Conservation (phyloP, 2,113 vertebrate species). For the Chrysemys picta region DNA sequence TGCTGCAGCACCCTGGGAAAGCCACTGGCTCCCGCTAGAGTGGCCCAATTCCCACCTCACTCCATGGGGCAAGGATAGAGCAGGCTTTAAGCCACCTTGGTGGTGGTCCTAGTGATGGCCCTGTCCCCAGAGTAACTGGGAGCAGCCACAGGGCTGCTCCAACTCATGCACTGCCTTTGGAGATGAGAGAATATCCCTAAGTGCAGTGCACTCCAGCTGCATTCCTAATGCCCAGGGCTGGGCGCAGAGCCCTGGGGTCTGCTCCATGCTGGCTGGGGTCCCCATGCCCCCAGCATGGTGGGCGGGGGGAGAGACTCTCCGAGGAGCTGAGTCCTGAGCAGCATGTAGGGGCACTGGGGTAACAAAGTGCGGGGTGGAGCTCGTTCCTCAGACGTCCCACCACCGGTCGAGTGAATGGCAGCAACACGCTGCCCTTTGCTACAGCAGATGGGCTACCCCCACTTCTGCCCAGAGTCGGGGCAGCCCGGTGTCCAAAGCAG, state of each 20-base stretch:
- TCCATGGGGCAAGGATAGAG: not conserved
- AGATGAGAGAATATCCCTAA: not conserved
- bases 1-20: not conserved
- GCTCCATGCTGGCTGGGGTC: not conserved
- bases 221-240: not conserved
- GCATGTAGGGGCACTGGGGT: no score
- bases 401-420: no score
- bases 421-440: no score
- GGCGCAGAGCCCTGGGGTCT: not conserved
- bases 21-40: not conserved
- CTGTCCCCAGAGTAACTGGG: not conserved
- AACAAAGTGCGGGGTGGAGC: not conserved
- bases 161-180: not conserved
- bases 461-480: no score
- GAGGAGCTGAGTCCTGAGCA: not conserved
- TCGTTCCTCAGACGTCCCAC: no score
- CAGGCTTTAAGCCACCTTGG: not conserved
- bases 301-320: no score
- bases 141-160: not conserved
- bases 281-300: no score
- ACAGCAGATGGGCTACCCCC: not conserved
- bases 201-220: not conserved
- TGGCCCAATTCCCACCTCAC: not conserved
- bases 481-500: no score
- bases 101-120: not conserved